Evolutionary conservation across 2,888 invertebrate genomes (phyloP).

Genomic region (Tiliacea aurago): DNA sequence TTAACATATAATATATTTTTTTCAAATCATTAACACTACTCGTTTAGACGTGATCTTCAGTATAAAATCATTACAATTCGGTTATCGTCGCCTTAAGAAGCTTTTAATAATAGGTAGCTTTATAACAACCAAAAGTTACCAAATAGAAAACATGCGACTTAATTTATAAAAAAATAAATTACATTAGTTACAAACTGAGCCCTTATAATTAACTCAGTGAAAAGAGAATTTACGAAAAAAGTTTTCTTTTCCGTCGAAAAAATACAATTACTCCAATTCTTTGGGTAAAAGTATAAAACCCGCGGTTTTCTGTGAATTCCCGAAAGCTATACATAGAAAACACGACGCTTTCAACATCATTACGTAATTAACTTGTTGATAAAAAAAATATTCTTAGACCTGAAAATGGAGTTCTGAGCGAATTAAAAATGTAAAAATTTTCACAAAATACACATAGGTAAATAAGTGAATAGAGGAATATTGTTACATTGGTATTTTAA

Average conservation of each 20-base stretch:
- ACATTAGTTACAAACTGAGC: constrained; percentile 20
- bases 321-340: constrained; percentile 8
- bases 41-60: no score
- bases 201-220: constrained; percentile 37
- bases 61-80: no score
- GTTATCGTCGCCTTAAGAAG: no score
- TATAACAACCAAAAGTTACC: no score
- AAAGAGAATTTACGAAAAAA: constrained; percentile 40
- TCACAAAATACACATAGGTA: no score
- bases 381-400: neutral
- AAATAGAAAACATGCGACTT: constrained; percentile 5
- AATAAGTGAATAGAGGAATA: no score
- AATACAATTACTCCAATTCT: constrained; percentile 44
- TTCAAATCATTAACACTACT: no score
- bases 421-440: no score
- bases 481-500: no score
- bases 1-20: no score
- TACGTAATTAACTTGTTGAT: constrained; percentile 19
- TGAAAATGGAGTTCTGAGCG: no score
- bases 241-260: constrained; percentile 26
- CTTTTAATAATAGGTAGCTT: neutral
- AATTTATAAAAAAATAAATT: constrained; percentile 17
- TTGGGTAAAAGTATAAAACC: constrained; percentile 25
- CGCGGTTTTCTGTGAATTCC: constrained; percentile 15
- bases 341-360: constrained; percentile 12